Conservation (phyloP, 2,113 vertebrate species). For the Arenaria interpres region DNA sequence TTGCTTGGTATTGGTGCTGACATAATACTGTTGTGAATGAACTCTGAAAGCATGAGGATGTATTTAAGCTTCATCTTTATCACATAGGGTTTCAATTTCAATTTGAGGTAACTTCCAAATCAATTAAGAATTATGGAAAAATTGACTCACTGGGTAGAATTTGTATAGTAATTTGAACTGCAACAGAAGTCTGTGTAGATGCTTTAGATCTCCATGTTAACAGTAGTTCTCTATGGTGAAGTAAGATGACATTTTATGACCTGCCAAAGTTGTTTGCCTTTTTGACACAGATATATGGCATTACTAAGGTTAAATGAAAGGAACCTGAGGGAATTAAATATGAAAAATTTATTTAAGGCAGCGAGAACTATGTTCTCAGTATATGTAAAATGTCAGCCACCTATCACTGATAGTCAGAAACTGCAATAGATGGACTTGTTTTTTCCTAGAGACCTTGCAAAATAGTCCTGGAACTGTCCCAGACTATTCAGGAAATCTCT, state of each 20-base stretch:
- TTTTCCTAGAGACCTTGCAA: not conserved
- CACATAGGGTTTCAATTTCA: not conserved
- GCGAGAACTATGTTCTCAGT: not conserved
- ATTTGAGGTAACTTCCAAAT: not conserved
- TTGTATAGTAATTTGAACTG: not conserved
- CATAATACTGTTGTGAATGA: not conserved
- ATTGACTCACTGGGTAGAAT: not conserved
- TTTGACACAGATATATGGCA: not conserved
- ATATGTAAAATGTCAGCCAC: not conserved
- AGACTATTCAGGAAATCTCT: not conserved
- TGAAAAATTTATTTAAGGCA: not conserved
- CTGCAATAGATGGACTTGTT: not conserved
- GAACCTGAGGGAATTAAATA: not conserved
- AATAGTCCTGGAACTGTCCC: not conserved
- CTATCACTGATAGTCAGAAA: not conserved
- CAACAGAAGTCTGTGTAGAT: not conserved
- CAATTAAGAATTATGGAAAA: not conserved
- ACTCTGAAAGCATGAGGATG: not conserved
- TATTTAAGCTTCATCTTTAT: not conserved
- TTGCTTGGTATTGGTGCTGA: not conserved
- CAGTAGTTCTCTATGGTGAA: not conserved
- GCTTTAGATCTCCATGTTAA: not conserved
- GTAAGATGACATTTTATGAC: not conserved
- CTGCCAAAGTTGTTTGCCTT: conserved; percentile 3
- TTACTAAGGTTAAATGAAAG: not conserved